A percentile compares a stretch with the other conserved stretches of the same genome.
Evolutionary conservation across 1,140 invertebrate genomes (phyloP).

Genomic region (Papilio dardanus): DNA sequence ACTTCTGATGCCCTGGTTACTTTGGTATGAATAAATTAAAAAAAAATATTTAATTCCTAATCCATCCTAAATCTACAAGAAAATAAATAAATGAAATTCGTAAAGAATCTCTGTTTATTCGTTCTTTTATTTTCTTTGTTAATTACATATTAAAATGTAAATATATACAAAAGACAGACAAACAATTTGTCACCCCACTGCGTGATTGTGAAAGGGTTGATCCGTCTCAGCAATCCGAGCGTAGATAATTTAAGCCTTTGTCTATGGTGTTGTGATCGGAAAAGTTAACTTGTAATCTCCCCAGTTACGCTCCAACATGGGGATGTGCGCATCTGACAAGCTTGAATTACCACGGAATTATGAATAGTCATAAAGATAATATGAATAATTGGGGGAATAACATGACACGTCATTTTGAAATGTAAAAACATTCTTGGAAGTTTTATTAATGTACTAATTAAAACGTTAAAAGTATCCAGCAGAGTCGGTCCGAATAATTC

Average conservation of each 20-base stretch:
- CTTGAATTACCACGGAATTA: constrained; percentile 33
- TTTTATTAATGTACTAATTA: constrained; percentile 9
- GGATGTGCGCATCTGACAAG: constrained; percentile 33
- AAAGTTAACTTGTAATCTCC: constrained; percentile 78
- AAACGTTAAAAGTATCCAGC: constrained; percentile 10
- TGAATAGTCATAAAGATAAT: constrained; percentile 26
- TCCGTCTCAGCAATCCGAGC: constrained; percentile 70
- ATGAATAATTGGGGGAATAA: constrained; percentile 12
- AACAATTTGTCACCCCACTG: constrained; percentile 72
- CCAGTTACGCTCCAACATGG: constrained; percentile 57
- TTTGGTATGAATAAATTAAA: background rate
- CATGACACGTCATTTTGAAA: background rate
- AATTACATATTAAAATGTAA: constrained; percentile 31
- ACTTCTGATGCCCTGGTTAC: constrained; percentile 30
- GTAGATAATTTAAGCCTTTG: constrained; percentile 77
- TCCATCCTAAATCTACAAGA: background rate
- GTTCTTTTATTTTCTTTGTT: background rate
- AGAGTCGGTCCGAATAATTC: background rate
- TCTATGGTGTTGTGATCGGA: constrained; percentile 79
- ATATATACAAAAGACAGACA: constrained; percentile 62
- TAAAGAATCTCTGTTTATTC: background rate
- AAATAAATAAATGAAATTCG: background rate
- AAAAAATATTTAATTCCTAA: background rate
- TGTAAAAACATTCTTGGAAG: background rate
- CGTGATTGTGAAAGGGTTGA: constrained; percentile 70